phyloP scores from a whole-genome alignment of 1,140 invertebrate species.

The Bombyx mori region DNA sequence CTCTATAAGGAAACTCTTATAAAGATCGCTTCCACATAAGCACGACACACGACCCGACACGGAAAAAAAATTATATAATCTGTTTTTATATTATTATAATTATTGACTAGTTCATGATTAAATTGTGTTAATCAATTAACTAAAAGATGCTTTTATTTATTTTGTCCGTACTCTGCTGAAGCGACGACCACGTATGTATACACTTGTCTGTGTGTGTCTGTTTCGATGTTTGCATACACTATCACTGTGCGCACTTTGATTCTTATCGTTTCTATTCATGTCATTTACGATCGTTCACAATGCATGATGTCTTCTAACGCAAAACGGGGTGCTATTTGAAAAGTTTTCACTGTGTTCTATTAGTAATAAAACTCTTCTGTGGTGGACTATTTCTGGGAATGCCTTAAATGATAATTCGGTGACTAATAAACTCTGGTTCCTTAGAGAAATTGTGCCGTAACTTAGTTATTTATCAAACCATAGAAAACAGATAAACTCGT shows the following conservation, averaged over 20 bases:
- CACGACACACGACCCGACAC: slow-evolving; percentile 64
- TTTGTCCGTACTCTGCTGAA: slow-evolving; percentile 69
- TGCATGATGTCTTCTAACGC: slow-evolving; percentile 50
- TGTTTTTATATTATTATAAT: slow-evolving; percentile 63
- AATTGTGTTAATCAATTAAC: slow-evolving; percentile 70
- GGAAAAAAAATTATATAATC: slow-evolving; percentile 59
- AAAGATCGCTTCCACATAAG: slow-evolving; percentile 59
- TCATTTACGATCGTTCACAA: slow-evolving; percentile 47
- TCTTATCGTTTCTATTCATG: slow-evolving; percentile 37
- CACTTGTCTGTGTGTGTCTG: slow-evolving; percentile 67
- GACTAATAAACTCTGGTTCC: too few species aligned
- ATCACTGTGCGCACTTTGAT: slow-evolving; percentile 55
- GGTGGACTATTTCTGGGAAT: too few species aligned
- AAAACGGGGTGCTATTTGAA: slow-evolving; percentile 14
- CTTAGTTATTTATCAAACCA: too few species aligned
- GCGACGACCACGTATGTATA: slow-evolving; percentile 69
- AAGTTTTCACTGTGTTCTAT: not conserved
- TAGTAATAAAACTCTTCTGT: too few species aligned
- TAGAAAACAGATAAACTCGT: too few species aligned
- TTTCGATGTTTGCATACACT: slow-evolving; percentile 68
- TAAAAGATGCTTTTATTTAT: slow-evolving; percentile 68
- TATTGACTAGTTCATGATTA: slow-evolving; percentile 69
- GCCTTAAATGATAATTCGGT: too few species aligned
- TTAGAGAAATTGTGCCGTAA: too few species aligned
- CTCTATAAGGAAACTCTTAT: slow-evolving; percentile 32